Percentiles rank a stretch among this genome's conserved stretches.
phyloP scores from a whole-genome alignment of 2,113 vertebrate genomes.

The Syngnathoides biaculeatus region DNA sequence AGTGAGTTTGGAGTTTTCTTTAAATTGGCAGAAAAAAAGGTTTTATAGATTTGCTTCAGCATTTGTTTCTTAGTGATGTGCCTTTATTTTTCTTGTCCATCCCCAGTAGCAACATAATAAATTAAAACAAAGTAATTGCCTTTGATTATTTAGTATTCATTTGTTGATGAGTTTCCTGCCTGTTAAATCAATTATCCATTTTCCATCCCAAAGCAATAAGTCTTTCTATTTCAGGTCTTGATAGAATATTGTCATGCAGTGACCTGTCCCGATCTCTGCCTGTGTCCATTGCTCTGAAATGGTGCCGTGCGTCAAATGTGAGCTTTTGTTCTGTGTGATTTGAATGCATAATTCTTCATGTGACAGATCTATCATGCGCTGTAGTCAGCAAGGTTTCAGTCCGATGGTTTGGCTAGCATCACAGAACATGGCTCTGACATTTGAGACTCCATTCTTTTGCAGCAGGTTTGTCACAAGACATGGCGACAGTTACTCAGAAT shows the following conservation, averaged over 20 bases:
- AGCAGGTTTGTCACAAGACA: slow-evolving; percentile 36
- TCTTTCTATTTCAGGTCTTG: background rate
- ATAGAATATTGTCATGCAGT: slow-evolving; percentile 30
- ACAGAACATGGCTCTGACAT: slow-evolving; percentile 39
- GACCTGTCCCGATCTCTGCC: slow-evolving; percentile 10
- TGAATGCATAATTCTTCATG: slow-evolving; percentile 57
- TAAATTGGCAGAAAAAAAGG: background rate
- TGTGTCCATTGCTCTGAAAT: slow-evolving; percentile 32
- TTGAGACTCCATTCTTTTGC: slow-evolving; percentile 45
- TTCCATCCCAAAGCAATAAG: slow-evolving; percentile 10
- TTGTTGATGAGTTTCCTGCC: slow-evolving; percentile 8
- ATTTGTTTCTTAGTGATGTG: background rate
- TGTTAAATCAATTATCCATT: background rate
- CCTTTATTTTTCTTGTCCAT: background rate
- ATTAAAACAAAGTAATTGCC: slow-evolving; percentile 14
- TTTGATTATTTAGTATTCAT: background rate
- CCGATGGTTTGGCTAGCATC: slow-evolving; percentile 39
- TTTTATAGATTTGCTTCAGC: background rate
- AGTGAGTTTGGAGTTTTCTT: background rate
- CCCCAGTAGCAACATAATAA: background rate
- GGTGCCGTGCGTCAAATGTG: slow-evolving; percentile 27
- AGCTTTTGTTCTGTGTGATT: slow-evolving; percentile 40
- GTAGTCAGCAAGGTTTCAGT: slow-evolving; percentile 55
- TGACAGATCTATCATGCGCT: slow-evolving; percentile 39
- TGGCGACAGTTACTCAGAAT: slow-evolving; percentile 37